phyloP scores from a whole-genome alignment of 2,797 vertebrate genomes.

The Cephalopachus bancanus region DNA sequence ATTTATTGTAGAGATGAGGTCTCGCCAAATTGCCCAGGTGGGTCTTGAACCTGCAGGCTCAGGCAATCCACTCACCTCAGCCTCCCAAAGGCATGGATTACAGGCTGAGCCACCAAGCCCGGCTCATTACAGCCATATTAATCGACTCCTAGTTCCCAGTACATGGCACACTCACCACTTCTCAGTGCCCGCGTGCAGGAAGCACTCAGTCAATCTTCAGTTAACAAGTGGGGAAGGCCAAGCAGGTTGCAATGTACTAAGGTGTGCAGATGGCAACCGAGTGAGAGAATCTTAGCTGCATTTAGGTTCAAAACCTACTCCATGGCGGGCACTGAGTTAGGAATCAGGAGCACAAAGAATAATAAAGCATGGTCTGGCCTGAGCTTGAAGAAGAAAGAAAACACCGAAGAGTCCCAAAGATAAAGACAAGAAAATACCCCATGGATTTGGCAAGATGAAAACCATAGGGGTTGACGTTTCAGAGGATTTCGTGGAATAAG shows the following conservation, averaged over 20 bases:
- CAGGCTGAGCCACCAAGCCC: no score
- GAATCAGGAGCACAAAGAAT: not conserved
- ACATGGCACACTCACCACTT: not conserved
- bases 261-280: not conserved
- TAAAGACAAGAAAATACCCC: no score
- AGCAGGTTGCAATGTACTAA: not conserved
- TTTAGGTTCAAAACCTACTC: not conserved
- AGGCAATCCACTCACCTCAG: no score
- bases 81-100: no score
- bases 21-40: no score
- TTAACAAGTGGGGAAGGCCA: slow-evolving; percentile 25
- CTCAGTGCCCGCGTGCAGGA: not conserved
- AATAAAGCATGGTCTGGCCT: not conserved
- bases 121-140: not conserved
- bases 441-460: no score
- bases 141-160: not conserved
- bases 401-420: no score
- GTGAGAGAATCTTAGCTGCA: not conserved
- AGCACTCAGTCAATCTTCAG: not conserved
- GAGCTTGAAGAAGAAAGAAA: no score
- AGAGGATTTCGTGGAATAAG: no score
- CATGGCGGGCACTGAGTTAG: not conserved
- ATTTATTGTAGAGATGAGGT: no score
- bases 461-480: no score
- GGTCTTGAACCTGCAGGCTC: no score